Conservation (phyloP, 2,888 invertebrate species). For the Helicoverpa assulta region DNA sequence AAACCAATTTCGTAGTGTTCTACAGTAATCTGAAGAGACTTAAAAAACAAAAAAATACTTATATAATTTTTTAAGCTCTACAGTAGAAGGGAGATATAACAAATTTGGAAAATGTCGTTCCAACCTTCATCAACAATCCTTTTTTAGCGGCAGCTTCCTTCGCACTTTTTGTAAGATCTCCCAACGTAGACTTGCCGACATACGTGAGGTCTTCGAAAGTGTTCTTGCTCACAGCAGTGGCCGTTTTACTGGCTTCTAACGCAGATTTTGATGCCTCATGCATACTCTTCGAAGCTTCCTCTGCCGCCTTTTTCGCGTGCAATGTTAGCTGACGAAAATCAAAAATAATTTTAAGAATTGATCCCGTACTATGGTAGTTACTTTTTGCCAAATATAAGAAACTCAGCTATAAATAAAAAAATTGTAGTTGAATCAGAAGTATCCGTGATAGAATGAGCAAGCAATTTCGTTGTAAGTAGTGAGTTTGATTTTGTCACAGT, state of each 20-base stretch:
- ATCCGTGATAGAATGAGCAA: conserved; percentile 22
- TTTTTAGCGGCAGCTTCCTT: conserved; percentile 96
- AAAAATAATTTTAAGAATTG: background rate
- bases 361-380: background rate
- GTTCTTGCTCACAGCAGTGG: conserved; percentile 96
- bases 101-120: background rate
- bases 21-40: too few relatives aligned
- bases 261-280: conserved; percentile 96
- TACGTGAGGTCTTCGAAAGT: conserved; percentile 97
- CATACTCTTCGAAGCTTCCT: conserved; percentile 94
- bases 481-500: conserved; percentile 13
- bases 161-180: conserved; percentile 97
- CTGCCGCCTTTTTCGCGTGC: conserved; percentile 97
- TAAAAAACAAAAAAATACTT: too few relatives aligned
- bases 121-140: conserved; percentile 93
- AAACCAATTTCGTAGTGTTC: background rate
- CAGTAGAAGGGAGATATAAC: too few relatives aligned
- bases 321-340: conserved; percentile 92
- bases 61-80: too few relatives aligned
- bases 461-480: conserved; percentile 23
- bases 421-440: background rate
- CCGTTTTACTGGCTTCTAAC: conserved; percentile 96
- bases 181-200: conserved; percentile 96
- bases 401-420: conserved; percentile 32
- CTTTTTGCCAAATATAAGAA: conserved; percentile 7